Conservation (phyloP, 2,888 invertebrate species). For the Scrobipalpa costella region DNA sequence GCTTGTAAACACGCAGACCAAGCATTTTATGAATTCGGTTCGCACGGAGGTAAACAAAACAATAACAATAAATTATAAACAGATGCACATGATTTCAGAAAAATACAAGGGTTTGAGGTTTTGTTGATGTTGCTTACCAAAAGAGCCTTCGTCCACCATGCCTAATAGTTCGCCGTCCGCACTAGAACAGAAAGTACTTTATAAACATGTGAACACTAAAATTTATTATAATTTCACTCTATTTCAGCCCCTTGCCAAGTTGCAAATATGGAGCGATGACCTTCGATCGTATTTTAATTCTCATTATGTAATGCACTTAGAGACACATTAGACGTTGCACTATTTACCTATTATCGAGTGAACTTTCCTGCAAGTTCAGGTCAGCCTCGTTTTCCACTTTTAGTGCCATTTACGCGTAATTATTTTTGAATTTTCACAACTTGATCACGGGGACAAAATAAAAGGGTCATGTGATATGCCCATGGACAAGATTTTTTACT, state of each 20-base stretch:
- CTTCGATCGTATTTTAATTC: slow-evolving; percentile 58
- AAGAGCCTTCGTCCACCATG: slow-evolving; percentile 71
- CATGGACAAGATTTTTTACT: slow-evolving; percentile 51
- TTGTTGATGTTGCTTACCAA: slow-evolving; percentile 53
- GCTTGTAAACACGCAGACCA: slow-evolving; percentile 18
- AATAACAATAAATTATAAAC: slow-evolving; percentile 19
- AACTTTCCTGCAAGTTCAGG: slow-evolving; percentile 82
- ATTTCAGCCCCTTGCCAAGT: slow-evolving; percentile 59
- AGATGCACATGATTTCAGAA: background rate
- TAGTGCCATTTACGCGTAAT: slow-evolving; percentile 72
- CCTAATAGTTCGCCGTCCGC: slow-evolving; percentile 73
- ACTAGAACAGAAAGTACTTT: slow-evolving; percentile 58
- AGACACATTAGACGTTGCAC: slow-evolving; percentile 37
- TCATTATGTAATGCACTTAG: slow-evolving; percentile 63
- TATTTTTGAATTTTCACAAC: slow-evolving; percentile 84
- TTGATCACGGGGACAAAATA: slow-evolving; percentile 88
- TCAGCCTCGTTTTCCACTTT: slow-evolving; percentile 78
- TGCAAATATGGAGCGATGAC: slow-evolving; percentile 66
- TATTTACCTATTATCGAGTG: slow-evolving; percentile 83
- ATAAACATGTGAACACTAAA: slow-evolving; percentile 10
- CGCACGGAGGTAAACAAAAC: slow-evolving; percentile 6
- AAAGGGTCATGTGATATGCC: slow-evolving; percentile 84
- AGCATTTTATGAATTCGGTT: background rate
- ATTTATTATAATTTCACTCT: slow-evolving; percentile 42
- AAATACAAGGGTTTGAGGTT: background rate